Evolutionary conservation across 1,140 invertebrate genomes (phyloP), one percentile per base, ranked within the genome.

Genomic region (Diuraphis noxia): DNA sequence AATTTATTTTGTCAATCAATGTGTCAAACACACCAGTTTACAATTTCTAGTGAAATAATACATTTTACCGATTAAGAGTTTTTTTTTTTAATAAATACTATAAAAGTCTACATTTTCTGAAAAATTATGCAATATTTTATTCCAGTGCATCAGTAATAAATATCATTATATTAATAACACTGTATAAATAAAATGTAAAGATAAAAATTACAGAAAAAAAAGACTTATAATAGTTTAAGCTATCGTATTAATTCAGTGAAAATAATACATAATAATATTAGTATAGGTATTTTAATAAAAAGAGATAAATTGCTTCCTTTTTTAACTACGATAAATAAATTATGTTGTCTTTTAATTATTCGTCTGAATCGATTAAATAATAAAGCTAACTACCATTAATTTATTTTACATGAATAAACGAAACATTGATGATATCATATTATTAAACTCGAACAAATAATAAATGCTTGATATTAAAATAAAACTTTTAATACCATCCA

Each of bases 1-100:
- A 63, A 63, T 63, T 63, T 63, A 63, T 63, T 63, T 63, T 63
- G 56, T 63, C 56, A 63, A 63, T 63, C 56, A 63, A 63, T 63
- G 56, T 63, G 56, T 63, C 56, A 63, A n/a, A n/a, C n/a, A 63
- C 56, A 63, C 56, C 13, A 63, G 30, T 17, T 63, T 63, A 63
- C 30, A 63, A 63, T 63, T 63, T 63, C 56, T n/a, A 63, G 13
- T n/a, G 13, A 63, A 63, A n/a, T n/a, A 7, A 63, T 30, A 63
- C 13, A 63, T 63, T n/a, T n/a, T 63, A 1, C 56, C 30, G 13
- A 63, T 63, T 17, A 63, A 17, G 13, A 63, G 56, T n/a, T 63
- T n/a, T 63, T 63, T 63, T 9, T 56, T 63, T n/a, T 17, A 63
- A 63, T n/a, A 63, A 63, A 63, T n/a, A 63, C n/a, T 17, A n/a